Base-by-base conservation (phyloP, 2,888 invertebrate species). In the Oxyteleia sp. region DNA sequence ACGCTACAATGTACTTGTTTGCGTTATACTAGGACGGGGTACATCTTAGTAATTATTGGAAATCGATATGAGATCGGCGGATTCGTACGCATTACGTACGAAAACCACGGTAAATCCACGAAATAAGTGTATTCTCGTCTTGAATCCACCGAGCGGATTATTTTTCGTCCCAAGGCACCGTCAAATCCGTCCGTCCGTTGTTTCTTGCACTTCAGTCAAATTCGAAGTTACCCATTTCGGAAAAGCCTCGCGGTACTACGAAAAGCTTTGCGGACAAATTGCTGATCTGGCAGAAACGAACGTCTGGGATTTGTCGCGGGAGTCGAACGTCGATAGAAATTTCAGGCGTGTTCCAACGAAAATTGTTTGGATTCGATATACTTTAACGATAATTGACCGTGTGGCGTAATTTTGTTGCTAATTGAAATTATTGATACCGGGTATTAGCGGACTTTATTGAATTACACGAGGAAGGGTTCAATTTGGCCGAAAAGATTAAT, bases 261-360 rank as follows among this genome's bases (percentile, higher is more conserved):
- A 35, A 64, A 72, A 76, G 75, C 64, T 64, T 71, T 51, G 43
- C 29, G 64, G 49, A 76, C 71, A 76, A 82, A 82, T 71, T 82
- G 82, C 82, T 82, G 82, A 82, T 82, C 59, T 51, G 64, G 71
- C 71, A 71, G 68, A 57, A 82, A 71, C 43, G 57, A 75, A 64
- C 82, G 75, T 69, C 57, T 53, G 69, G 69, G 81, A 75, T 81
- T 75, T 81, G 63, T 69, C 63, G 68, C 16, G 35, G 26, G 23
- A 59, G 63, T 64, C 18, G 49, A 71, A 64, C 71, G 20, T 64
- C 64, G 51, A 71, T 64, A 71, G 75, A 71, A 51, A 74, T 74
- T 81, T 81, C 41, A 29, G 13, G 61, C 38, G 66, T 59, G 20
- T 66, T 49, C 43, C 32, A 23, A 55, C 5, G 49, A 71, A 71